These are phyloP conservation scores for Pantala flavescens DNA, from an alignment of 1,140 invertebrate genomes.

Conservation along the genomic window DNA sequence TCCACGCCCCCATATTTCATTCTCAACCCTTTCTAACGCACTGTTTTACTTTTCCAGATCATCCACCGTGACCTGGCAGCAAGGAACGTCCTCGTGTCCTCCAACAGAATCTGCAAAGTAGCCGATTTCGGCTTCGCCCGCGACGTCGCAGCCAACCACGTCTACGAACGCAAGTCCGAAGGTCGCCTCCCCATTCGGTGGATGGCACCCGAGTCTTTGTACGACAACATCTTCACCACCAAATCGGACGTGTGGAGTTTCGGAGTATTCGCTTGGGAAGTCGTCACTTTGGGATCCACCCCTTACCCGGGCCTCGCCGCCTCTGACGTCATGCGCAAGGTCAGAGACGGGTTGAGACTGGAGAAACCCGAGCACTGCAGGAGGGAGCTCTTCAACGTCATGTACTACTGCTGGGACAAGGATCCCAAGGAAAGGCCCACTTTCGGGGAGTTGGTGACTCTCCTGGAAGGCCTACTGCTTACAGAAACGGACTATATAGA, in stretches of 20 bases:
- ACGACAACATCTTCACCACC: slow-evolving; percentile 81
- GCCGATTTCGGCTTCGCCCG: slow-evolving; percentile 89
- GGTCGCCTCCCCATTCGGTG: slow-evolving; percentile 62
- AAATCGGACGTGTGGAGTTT: slow-evolving; percentile 93
- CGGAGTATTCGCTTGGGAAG: slow-evolving; percentile 86
- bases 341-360: slow-evolving; percentile 64
- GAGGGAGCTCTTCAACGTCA: slow-evolving; percentile 81
- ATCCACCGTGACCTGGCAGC: slow-evolving; percentile 88
- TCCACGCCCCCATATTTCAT: too few species aligned
- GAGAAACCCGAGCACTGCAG: slow-evolving; percentile 84
- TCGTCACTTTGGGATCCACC: slow-evolving; percentile 73
- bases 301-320: slow-evolving; percentile 80
- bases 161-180: slow-evolving; percentile 87
- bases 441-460: slow-evolving; percentile 64
- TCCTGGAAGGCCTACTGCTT: slow-evolving; percentile 69
- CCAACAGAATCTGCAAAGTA: slow-evolving; percentile 82
- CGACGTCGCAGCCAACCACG: slow-evolving; percentile 63
- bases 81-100: slow-evolving; percentile 76
- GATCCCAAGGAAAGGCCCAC: slow-evolving; percentile 63
- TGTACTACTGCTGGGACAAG: slow-evolving; percentile 88
- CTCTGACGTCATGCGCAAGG: slow-evolving; percentile 68
- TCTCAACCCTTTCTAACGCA: too few species aligned
- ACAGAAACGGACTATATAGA: slow-evolving; percentile 89
- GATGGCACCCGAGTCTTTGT: slow-evolving; percentile 91
- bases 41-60: slow-evolving; percentile 45